These are phyloP conservation scores for Drosophila insularis DNA, from an alignment of 1,140 invertebrate species.

Conservation along the genomic window DNA sequence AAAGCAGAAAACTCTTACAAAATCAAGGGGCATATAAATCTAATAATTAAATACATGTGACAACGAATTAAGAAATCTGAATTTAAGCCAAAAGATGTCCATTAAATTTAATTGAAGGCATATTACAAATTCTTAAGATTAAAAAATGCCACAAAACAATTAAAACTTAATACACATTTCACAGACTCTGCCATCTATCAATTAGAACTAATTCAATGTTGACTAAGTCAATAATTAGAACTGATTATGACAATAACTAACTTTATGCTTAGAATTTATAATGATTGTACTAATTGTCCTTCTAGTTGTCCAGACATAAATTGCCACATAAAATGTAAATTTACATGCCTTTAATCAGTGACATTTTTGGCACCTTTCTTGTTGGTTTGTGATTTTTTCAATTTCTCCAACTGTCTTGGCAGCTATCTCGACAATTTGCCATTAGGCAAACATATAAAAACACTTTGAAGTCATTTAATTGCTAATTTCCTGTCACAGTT, in stretches of 20 bases:
- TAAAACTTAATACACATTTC: no score
- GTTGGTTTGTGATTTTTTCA: background rate
- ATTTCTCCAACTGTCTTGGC: background rate
- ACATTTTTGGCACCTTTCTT: background rate
- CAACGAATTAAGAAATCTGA: background rate
- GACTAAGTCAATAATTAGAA: background rate
- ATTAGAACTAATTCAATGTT: background rate
- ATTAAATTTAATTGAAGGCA: no score
- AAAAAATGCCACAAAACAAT: no score
- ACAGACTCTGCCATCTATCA: no score
- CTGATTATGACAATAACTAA: background rate
- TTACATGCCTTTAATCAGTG: background rate
- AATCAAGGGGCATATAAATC: background rate
- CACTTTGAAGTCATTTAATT: slow-evolving; percentile 21
- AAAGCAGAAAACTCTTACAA: no score
- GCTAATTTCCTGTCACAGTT: slow-evolving; percentile 16
- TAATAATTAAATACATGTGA: background rate
- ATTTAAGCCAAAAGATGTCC: no score
- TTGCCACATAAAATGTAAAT: background rate
- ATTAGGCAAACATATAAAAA: slow-evolving; percentile 16
- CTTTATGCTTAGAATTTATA: background rate
- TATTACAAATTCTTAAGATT: no score
- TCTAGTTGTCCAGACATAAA: background rate
- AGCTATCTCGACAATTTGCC: background rate
- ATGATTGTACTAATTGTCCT: background rate